These are phyloP conservation scores for Hypanus sabinus DNA, from an alignment of 2,113 vertebrate species.

Conservation along the genomic window DNA sequence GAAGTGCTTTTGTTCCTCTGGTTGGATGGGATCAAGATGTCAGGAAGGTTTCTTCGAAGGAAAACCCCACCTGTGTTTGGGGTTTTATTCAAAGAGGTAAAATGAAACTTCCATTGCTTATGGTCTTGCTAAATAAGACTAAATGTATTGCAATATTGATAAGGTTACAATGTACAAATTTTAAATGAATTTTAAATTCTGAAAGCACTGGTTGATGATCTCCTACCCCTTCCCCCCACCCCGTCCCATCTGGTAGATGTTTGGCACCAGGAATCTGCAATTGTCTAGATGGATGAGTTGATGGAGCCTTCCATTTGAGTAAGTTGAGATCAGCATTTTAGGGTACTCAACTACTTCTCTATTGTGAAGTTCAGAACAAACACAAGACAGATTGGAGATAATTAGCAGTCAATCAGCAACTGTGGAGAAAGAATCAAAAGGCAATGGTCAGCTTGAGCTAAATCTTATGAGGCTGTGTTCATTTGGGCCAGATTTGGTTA, in stretches of 20 bases:
- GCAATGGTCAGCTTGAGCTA: no score
- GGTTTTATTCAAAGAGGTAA: neutral
- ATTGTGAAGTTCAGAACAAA: neutral
- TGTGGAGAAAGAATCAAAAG: no score
- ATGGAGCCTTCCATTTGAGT: conserved; percentile 75
- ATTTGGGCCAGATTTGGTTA: no score
- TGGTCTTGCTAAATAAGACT: neutral
- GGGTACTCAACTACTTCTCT: neutral
- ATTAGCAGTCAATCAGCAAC: no score
- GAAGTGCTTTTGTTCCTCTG: conserved; percentile 70
- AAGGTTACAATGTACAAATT: neutral
- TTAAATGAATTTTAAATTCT: neutral
- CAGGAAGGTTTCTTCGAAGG: no score
- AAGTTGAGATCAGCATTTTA: conserved; percentile 36
- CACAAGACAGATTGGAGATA: no score
- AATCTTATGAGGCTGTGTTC: no score
- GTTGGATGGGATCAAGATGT: conserved; percentile 72
- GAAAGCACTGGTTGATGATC: conserved; percentile 41
- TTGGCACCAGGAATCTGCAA: conserved; percentile 78
- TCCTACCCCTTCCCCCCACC: neutral
- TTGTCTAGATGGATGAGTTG: conserved; percentile 73
- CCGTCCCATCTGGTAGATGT: conserved; percentile 51
- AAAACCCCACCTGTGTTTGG: conserved; percentile 39
- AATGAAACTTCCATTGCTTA: conserved; percentile 14
- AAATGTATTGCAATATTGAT: neutral